Evolutionary conservation across 1,140 invertebrate species (phyloP).

Genomic region (Drosophila ohnishii): DNA sequence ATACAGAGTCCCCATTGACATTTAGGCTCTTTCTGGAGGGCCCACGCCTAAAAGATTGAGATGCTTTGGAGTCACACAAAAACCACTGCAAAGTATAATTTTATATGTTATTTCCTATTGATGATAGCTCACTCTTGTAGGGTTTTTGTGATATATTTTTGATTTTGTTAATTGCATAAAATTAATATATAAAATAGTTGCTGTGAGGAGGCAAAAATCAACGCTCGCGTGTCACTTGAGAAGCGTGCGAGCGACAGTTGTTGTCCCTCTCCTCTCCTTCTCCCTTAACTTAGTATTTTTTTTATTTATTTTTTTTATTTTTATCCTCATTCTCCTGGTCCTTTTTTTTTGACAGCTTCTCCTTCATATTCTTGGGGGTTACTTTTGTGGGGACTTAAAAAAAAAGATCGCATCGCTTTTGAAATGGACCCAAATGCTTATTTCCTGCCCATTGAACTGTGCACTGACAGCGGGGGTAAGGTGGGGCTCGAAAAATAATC

Average conservation of each 20-base stretch:
- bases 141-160: background rate
- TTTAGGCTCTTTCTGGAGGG: slow-evolving; percentile 17
- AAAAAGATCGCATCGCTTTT: slow-evolving; percentile 56
- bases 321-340: slow-evolving; percentile 1
- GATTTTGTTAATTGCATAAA: background rate
- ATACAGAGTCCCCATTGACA: slow-evolving; percentile 32
- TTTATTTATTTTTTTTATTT: background rate
- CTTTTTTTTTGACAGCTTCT: background rate
- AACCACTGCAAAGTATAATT: background rate
- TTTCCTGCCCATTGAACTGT: slow-evolving; percentile 71
- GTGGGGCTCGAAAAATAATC: slow-evolving; percentile 17
- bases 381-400: slow-evolving; percentile 22
- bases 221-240: slow-evolving; percentile 79
- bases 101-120: too few relatives aligned
- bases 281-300: background rate
- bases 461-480: slow-evolving; percentile 51
- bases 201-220: slow-evolving; percentile 1
- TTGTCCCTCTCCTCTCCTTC: slow-evolving; percentile 10
- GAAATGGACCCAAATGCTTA: slow-evolving; percentile 72
- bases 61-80: background rate
- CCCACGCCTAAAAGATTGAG: slow-evolving; percentile 15
- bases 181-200: slow-evolving; percentile 8
- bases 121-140: background rate
- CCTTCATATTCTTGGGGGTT: slow-evolving; percentile 11
- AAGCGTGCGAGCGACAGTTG: slow-evolving; percentile 81